These are phyloP conservation scores for Jordanella pulchra DNA, from an alignment of 2,797 vertebrate species.

Conservation along the genomic window DNA sequence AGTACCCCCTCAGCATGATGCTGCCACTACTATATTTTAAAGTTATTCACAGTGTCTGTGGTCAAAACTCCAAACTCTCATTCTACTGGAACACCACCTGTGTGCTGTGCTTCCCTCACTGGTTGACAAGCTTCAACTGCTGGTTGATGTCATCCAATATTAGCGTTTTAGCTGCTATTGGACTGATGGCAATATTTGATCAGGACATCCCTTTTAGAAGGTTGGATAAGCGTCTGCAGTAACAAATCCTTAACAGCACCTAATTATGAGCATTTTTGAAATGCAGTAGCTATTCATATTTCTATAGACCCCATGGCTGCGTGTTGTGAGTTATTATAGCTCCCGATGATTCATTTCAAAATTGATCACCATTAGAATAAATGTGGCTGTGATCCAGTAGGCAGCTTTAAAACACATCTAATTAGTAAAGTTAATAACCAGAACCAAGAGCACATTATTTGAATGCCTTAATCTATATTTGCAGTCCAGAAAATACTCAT, in stretches of 20 bases:
- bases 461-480: not conserved
- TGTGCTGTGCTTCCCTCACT: too few relatives aligned
- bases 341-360: not conserved
- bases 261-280: not conserved
- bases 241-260: not conserved
- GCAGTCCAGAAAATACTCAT: not conserved
- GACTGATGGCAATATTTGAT: too few relatives aligned
- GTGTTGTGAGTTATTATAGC: not conserved
- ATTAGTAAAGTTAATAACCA: not conserved
- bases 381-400: not conserved
- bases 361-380: not conserved
- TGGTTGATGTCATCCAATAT: too few relatives aligned
- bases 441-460: not conserved
- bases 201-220: too few relatives aligned
- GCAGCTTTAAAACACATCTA: not conserved
- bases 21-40: too few relatives aligned
- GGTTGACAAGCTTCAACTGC: too few relatives aligned
- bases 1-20: too few relatives aligned
- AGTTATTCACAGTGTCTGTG: too few relatives aligned
- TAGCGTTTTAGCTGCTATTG: too few relatives aligned
- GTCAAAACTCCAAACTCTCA: too few relatives aligned
- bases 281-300: not conserved
- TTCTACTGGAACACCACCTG: too few relatives aligned
- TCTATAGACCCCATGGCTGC: not conserved
- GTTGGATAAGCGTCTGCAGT: not conserved